phyloP scores from a whole-genome alignment of 2,113 vertebrate species.

The Cygnus atratus region DNA sequence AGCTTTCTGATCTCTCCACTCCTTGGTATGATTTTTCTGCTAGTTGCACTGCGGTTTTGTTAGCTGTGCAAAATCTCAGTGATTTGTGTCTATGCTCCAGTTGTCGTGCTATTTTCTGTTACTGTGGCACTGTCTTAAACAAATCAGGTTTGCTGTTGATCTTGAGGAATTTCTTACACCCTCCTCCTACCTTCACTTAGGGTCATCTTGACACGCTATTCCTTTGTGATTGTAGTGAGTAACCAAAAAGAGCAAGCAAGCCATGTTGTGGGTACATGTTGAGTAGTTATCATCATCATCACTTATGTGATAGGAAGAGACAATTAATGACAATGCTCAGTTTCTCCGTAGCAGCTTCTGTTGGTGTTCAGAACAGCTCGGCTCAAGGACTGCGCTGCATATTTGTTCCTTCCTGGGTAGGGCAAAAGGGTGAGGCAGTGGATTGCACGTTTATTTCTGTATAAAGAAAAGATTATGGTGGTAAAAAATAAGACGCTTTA shows the following conservation, averaged over 20 bases:
- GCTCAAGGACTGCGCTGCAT: not conserved
- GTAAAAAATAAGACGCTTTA: not conserved
- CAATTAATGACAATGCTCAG: not conserved
- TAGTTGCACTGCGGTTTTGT: not conserved
- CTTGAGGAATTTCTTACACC: not conserved
- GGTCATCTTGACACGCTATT: not conserved
- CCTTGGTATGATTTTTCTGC: not conserved
- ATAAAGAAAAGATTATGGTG: not conserved
- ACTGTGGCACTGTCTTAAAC: not conserved
- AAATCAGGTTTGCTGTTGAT: not conserved
- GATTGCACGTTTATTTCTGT: not conserved
- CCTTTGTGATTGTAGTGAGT: not conserved
- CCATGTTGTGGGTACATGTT: not conserved
- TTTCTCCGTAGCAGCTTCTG: not conserved
- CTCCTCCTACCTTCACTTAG: not conserved
- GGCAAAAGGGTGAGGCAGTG: not conserved
- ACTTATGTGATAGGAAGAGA: not conserved
- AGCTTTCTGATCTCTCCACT: constrained; percentile 2
- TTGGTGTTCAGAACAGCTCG: not conserved
- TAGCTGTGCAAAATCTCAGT: not conserved
- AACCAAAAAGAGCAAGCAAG: not conserved
- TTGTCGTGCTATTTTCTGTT: not conserved
- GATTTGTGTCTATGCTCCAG: not conserved
- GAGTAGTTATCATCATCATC: not conserved
- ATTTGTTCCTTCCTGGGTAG: not conserved